Percentiles rank a stretch among this genome's conserved stretches.
phyloP scores from a whole-genome alignment of 2,888 invertebrate genomes.

The Hirtodrosophila trivittata region DNA sequence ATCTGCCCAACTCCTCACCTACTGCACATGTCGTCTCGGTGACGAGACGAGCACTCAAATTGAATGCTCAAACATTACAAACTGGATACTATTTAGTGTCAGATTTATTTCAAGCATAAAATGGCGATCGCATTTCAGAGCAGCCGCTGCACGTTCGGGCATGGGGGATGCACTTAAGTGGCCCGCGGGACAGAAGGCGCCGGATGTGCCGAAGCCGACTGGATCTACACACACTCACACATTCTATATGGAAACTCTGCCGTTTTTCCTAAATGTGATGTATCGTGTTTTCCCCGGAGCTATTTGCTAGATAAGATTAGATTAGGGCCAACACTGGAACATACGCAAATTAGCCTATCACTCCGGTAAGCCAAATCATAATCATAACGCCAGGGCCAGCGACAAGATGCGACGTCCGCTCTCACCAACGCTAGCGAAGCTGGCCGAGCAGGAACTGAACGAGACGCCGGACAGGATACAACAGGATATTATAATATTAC shows the following conservation, averaged over 20 bases:
- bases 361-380: slow-evolving; percentile 8
- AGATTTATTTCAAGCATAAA: slow-evolving; percentile 81
- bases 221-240: not conserved
- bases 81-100: slow-evolving; percentile 68
- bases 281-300: slow-evolving; percentile 49
- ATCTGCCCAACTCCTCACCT: slow-evolving; percentile 24
- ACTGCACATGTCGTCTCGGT: slow-evolving; percentile 58
- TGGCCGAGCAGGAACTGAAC: slow-evolving; percentile 84
- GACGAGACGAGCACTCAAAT: slow-evolving; percentile 67
- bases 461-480: slow-evolving; percentile 84
- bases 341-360: slow-evolving; percentile 24
- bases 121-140: slow-evolving; percentile 82
- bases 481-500: slow-evolving; percentile 84
- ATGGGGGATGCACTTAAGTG: slow-evolving; percentile 61
- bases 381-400: slow-evolving; percentile 39
- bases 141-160: slow-evolving; percentile 8
- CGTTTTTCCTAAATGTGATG: slow-evolving; percentile 16
- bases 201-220: slow-evolving; percentile 53
- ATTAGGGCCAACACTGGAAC: slow-evolving; percentile 21
- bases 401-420: slow-evolving; percentile 73
- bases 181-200: slow-evolving; percentile 50
- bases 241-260: slow-evolving; percentile 18
- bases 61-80: slow-evolving; percentile 54
- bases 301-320: slow-evolving; percentile 63
- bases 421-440: slow-evolving; percentile 73